Base-by-base conservation (phyloP, 2,888 invertebrate genomes). In the Athalia circularis region DNA sequence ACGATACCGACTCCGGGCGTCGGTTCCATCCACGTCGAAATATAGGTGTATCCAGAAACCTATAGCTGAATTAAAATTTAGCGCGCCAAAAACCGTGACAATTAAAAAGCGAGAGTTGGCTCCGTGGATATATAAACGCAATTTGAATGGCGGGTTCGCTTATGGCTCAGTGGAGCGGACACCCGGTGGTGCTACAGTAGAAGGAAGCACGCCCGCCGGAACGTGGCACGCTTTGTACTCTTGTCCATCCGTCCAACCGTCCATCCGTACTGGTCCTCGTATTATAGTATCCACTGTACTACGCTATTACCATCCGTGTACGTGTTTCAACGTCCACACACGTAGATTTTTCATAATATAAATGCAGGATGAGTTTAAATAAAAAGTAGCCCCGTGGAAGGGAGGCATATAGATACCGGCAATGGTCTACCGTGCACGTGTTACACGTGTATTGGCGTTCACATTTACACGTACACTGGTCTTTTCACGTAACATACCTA, bases 121-220 rank as follows among this genome's bases (percentile, higher is more conserved):
- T 83, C 82, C 83, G 84, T 83, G 85, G 85, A 83, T 83, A 29
- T 29, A 29, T 81, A 80, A 82, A 82, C 80, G 80, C 81, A 81
- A 83, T 88, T 87, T 85, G 82, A 86, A 86, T 86, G 86, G 61
- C 77, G 15, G 76, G 57, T 81, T 83, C 81, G 84, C 87, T 88
- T 90, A 29, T 29, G 90, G 90, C 89, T 89, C 90, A 90, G 84
- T 90, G 89, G 90, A 90, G 90, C 90, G 90, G 84, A 89, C 89
- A 90, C 90, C 90, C 90, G 90, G 89, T 89, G 89, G 89, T 89
- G 89, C 29, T 29, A 29, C 29, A 29, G 29, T 29, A 29, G 29
- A 89, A 89, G 90, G 90, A 90, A 90, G 88, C 89, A 89, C 89
- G 87, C 86, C 89, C 89, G 89, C 87, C 89, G 87, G 89, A 88